phyloP scores from a whole-genome alignment of 2,113 vertebrate species.

The Crocuta crocuta region DNA sequence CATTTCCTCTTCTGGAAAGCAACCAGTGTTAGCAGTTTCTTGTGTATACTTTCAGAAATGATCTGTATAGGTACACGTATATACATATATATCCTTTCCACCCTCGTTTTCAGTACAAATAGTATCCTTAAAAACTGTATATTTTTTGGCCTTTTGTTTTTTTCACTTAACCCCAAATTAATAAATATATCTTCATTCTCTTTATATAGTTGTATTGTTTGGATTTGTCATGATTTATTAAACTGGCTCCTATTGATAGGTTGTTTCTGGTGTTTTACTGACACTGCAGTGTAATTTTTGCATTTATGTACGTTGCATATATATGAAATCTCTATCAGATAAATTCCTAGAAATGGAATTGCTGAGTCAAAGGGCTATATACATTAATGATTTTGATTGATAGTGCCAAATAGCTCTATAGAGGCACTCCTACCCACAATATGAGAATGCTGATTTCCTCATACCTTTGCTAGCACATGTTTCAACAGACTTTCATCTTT shows the following conservation, averaged over 20 bases:
- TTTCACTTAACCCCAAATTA: neutral
- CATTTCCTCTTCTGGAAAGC: neutral
- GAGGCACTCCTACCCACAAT: neutral
- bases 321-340: neutral
- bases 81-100: neutral
- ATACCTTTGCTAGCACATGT: neutral
- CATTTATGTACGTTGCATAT: neutral
- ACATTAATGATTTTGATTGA: constrained; percentile 35
- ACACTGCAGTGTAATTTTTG: neutral
- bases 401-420: neutral
- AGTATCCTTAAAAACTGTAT: neutral
- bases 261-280: constrained; percentile 12
- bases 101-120: neutral
- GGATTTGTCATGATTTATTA: constrained; percentile 13
- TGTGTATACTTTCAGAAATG: neutral
- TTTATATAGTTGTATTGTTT: neutral
- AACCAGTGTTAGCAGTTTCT: neutral
- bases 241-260: neutral
- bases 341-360: constrained; percentile 61
- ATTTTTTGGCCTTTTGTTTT: constrained; percentile 9
- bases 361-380: constrained; percentile 9
- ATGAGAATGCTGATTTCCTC: neutral
- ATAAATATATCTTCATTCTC: neutral
- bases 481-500: constrained; percentile 58
- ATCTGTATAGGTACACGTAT: neutral